Percentiles rank a stretch among this genome's conserved stretches.
phyloP scores from a whole-genome alignment of 2,888 invertebrate genomes.

The Cheilosia grossa region DNA sequence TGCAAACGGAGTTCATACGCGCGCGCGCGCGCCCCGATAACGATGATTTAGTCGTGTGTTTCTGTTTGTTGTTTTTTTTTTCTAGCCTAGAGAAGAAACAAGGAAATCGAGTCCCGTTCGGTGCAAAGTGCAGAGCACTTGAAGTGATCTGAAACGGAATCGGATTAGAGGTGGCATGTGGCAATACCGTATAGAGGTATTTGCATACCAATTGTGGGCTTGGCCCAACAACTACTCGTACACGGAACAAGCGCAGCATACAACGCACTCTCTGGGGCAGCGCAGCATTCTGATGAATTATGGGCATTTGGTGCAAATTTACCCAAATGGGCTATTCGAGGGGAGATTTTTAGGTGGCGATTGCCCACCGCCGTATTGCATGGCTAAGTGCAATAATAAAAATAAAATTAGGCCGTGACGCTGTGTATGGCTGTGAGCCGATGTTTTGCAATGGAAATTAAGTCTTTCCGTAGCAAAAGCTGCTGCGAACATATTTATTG shows the following conservation, averaged over 20 bases:
- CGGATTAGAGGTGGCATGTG: slow-evolving; percentile 67
- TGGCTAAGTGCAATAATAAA: slow-evolving; percentile 70
- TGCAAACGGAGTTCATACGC: neutral
- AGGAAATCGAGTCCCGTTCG: slow-evolving; percentile 5
- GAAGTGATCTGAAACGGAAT: slow-evolving; percentile 63
- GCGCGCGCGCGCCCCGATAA: slow-evolving; percentile 20
- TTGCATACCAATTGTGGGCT: slow-evolving; percentile 73
- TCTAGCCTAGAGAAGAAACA: no score
- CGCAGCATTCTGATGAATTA: slow-evolving; percentile 65
- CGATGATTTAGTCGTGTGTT: slow-evolving; percentile 7
- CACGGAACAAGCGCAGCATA: slow-evolving; percentile 3
- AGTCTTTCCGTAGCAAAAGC: slow-evolving; percentile 35
- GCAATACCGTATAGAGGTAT: slow-evolving; percentile 49
- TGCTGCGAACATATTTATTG: slow-evolving; percentile 61
- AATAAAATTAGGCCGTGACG: slow-evolving; percentile 40
- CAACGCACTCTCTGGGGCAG: slow-evolving; percentile 44
- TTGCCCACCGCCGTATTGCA: slow-evolving; percentile 48
- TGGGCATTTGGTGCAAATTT: slow-evolving; percentile 68
- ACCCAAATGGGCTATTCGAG: slow-evolving; percentile 64
- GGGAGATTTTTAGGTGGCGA: slow-evolving; percentile 67
- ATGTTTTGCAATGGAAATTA: slow-evolving; percentile 43
- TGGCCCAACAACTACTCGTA: slow-evolving; percentile 27
- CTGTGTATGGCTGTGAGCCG: neutral
- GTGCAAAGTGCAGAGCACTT: slow-evolving; percentile 55
- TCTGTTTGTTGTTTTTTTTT: no score